These are phyloP conservation scores for Megamerina dolium DNA, from an alignment of 2,888 invertebrate genomes.

Conservation along the genomic window DNA sequence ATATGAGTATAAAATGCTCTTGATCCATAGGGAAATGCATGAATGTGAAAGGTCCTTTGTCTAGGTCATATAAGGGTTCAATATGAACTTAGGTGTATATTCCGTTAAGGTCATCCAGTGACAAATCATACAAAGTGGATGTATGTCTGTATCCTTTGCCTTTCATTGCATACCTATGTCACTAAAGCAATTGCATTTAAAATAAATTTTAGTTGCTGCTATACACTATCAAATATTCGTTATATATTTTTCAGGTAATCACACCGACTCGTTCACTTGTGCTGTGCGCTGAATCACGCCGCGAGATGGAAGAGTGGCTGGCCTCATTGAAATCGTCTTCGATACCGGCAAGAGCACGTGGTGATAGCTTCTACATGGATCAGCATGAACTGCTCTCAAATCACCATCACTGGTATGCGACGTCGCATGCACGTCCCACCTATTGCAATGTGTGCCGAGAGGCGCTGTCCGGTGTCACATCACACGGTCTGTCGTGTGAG, in stretches of 20 bases:
- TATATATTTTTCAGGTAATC: slow-evolving; percentile 48
- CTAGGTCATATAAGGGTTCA: no score
- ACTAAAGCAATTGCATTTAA: no score
- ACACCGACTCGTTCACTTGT: slow-evolving; percentile 73
- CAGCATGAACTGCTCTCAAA: slow-evolving; percentile 63
- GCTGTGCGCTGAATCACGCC: slow-evolving; percentile 70
- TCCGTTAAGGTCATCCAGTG: no score
- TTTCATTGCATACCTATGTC: no score
- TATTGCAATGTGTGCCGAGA: slow-evolving; percentile 97
- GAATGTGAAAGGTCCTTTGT: no score
- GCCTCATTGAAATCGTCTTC: slow-evolving; percentile 71
- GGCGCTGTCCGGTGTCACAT: slow-evolving; percentile 86
- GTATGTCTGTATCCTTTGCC: no score
- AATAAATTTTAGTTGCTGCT: no score
- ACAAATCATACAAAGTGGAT: no score
- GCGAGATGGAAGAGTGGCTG: slow-evolving; percentile 92
- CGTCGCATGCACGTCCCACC: slow-evolving; percentile 89
- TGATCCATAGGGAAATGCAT: no score
- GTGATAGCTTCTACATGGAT: slow-evolving; percentile 55
- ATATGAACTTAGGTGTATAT: no score
- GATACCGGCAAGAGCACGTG: slow-evolving; percentile 39
- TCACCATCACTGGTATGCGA: slow-evolving; percentile 79
- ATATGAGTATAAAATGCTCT: no score
- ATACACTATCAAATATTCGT: no score
- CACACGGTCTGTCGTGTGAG: slow-evolving; percentile 93